Percentiles rank a stretch among this genome's conserved stretches.
Evolutionary conservation across 2,888 invertebrate species (phyloP).

Genomic region (Napeogenes sylphis): DNA sequence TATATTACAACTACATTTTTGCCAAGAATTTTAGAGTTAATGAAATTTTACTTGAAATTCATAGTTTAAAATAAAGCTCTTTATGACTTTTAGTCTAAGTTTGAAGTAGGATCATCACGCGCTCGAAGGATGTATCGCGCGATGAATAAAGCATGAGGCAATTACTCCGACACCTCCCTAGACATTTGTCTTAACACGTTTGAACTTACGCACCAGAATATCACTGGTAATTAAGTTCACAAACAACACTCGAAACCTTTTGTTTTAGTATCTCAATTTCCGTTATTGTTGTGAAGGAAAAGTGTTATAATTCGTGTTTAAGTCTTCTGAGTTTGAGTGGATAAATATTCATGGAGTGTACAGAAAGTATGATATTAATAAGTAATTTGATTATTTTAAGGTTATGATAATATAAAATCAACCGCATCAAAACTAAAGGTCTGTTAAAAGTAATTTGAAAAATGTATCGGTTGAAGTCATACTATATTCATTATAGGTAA

Average conservation of each 20-base stretch:
- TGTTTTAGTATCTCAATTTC: too few species aligned
- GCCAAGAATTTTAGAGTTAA: not conserved
- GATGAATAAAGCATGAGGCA: constrained; percentile 38
- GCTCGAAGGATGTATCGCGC: constrained; percentile 22
- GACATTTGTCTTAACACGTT: constrained; percentile 22
- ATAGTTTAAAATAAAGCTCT: constrained; percentile 2
- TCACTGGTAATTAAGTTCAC: not conserved
- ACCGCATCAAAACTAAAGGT: too few species aligned
- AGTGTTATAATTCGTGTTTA: too few species aligned
- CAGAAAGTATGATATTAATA: too few species aligned
- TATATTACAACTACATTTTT: not conserved
- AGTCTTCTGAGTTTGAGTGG: too few species aligned
- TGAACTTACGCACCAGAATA: constrained; percentile 2
- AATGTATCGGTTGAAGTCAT: too few species aligned
- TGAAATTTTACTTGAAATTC: not conserved
- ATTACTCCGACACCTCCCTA: constrained; percentile 25
- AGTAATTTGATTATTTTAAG: too few species aligned
- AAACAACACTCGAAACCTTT: not conserved
- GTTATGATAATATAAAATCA: too few species aligned
- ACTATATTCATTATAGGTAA: too few species aligned
- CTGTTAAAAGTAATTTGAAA: too few species aligned
- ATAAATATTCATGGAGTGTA: too few species aligned
- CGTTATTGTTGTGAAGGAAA: too few species aligned
- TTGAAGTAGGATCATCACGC: constrained; percentile 1
- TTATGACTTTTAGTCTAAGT: constrained; percentile 3